Evolutionary conservation across 2,797 vertebrate genomes (phyloP).

Genomic region (Euthynnus affinis): DNA sequence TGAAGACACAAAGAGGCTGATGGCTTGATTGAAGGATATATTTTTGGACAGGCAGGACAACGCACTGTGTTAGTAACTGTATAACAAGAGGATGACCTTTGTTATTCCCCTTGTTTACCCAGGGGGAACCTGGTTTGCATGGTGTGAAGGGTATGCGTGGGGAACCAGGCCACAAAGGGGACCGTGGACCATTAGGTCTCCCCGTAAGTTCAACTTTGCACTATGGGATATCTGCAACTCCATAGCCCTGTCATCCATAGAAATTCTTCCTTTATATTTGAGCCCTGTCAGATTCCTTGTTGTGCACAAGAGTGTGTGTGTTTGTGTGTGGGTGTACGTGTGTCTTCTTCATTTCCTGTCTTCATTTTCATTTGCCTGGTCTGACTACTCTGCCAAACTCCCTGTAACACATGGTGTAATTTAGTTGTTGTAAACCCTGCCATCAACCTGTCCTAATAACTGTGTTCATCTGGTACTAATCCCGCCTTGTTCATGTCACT

Average conservation of each 20-base stretch:
- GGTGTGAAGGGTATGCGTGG: conserved; percentile 96
- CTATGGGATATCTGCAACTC: conserved; percentile 20
- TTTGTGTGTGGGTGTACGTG: conserved; percentile 4
- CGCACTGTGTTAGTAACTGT: background rate
- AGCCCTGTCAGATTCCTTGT: conserved; percentile 17
- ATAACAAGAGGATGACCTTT: background rate
- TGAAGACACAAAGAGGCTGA: background rate
- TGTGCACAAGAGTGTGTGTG: conserved; percentile 4
- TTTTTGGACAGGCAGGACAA: background rate
- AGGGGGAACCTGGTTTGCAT: conserved; percentile 97
- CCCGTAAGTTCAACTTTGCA: conserved; percentile 92
- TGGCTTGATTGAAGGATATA: background rate
- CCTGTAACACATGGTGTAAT: conserved; percentile 74
- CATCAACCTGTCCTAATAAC: conserved; percentile 84
- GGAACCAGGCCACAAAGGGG: conserved; percentile 97
- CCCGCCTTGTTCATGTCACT: conserved; percentile 95
- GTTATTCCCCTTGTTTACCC: background rate
- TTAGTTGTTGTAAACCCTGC: conserved; percentile 76
- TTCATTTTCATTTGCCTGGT: conserved; percentile 68
- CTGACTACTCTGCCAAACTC: conserved; percentile 60
- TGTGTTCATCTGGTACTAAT: conserved; percentile 95
- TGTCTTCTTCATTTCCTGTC: conserved; percentile 57
- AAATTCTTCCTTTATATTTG: conserved; percentile 11
- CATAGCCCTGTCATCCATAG: conserved; percentile 11
- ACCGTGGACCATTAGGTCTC: conserved; percentile 98